Evolutionary conservation across 1,140 invertebrate species (phyloP), one percentile per base, ranked within the genome.

Genomic region (Papilio machaon): DNA sequence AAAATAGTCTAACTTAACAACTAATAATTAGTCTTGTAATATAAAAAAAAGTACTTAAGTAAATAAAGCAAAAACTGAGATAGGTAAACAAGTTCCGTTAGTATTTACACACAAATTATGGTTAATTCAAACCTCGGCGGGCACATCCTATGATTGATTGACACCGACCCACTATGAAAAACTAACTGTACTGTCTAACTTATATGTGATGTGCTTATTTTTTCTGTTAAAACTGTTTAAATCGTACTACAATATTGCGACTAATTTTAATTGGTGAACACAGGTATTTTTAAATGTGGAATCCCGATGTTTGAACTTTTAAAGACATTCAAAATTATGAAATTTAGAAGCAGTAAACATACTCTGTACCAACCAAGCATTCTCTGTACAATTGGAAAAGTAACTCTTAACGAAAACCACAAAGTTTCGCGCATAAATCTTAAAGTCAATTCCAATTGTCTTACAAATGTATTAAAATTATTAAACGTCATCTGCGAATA

Each of bases 81-180:
- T 19, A 76, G 89, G 90, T 92, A 91, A 91, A 85, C 86, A 85
- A 79, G 82, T 85, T 87, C 86, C 85, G 85, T 87, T 80, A 60
- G 47, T 89, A 86, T 92, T 91, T 91, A 85, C 86, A 82, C 74
- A 84, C 84, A 84, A 90, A 90, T 92, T 92, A 91, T 86, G 81
- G 79, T 87, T 89, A 84, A 88, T 90, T 91, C 23, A 86, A 81
- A 89, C 81, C 82, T 43, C 76, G 78, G 80, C 54, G 74, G 84
- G 82, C 79, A 85, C 85, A 87, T 86, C 85, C 79, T 70, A 78
- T 84, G 88, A 91, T 91, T 89, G 89, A 91, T 91, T 88, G 84
- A 82, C 82, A 54, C 47, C 49, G 8, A 74, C 79, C 73, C 58
- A 80, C 75, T 9, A 60, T 19, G 67, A 52, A 23, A 60, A 78